Conservation (phyloP, 2,113 vertebrate genomes). For the Pavo muticus region DNA sequence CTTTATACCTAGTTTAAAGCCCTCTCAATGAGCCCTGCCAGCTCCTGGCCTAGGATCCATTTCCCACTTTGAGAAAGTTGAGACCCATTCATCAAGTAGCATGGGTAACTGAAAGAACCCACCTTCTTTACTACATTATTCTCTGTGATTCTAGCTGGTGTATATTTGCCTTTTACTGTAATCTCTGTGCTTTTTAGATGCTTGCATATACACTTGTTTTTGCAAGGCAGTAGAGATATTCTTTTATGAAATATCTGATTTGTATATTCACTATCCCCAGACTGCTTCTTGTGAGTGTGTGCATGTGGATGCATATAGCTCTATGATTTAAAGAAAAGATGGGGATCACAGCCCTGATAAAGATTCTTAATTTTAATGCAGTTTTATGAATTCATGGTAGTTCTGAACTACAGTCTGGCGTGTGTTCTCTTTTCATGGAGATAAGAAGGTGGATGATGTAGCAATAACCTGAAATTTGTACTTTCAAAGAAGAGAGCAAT, state of each 20-base stretch:
- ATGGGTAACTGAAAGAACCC: conserved; percentile 13
- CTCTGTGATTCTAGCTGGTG: neutral
- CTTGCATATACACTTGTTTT: neutral
- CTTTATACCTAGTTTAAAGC: no score
- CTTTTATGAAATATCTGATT: neutral
- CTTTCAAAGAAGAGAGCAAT: neutral
- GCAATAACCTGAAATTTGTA: neutral
- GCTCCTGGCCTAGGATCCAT: no score
- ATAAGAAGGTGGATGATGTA: neutral
- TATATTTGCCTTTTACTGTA: conserved; percentile 23
- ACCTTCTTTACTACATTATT: neutral
- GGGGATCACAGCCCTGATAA: neutral
- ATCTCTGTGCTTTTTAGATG: neutral
- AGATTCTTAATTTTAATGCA: neutral
- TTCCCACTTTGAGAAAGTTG: no score
- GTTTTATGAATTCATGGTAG: neutral
- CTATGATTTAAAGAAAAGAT: neutral
- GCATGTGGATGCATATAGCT: neutral
- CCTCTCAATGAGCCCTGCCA: no score
- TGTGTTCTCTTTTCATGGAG: conserved; percentile 14
- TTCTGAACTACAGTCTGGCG: neutral
- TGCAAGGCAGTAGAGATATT: neutral
- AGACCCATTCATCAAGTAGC: neutral
- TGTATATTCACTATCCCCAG: neutral
- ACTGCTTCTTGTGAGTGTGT: neutral